Base-by-base conservation (phyloP, 2,888 invertebrate genomes). In the Tetragonisca angustula region DNA sequence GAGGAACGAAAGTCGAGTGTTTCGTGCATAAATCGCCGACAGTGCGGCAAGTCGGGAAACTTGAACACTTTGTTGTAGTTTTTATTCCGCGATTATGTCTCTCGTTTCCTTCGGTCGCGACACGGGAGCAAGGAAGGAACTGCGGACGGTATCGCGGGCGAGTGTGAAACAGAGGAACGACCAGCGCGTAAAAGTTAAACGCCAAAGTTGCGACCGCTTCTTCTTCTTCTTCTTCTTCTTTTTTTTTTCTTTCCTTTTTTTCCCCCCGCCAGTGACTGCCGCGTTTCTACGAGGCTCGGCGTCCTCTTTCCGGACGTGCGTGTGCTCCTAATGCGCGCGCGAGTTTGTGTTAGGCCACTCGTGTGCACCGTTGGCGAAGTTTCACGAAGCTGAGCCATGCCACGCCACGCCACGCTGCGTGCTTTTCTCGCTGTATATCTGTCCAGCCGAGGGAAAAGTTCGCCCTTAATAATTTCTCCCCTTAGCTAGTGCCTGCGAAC, bases 141-240 rank as follows among this genome's bases (percentile, higher is more conserved):
- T 43, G 43, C 9, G 43, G 27, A 19, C 24, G 4, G 15, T 11
- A 11, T 21, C 68, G 64, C 56, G 72, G 74, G 24, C 19, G 61
- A 59, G 56, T 65, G 64, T 50, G 73, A 61, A 68, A 67, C 50
- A 54, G 50, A 68, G 49, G 24, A 68, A 73, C 64, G 64, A 71
- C 67, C 43, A 21, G 73, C 81, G 80, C 83, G 83, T 83, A 87
- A 87, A 88, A 88, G 86, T 89, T 89, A 87, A 86, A 85, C 84
- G 84, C 72, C 79, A 21, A 85, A 89, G 76, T 85, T 83, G 84
- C 79, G 59, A 49, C 65, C 69, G 36, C 64, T 64, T 50, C 77
- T 69, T 52, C 52, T 52, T 6, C 19, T 19, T 52, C 6, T 6
- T 0, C 2, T 19, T 19, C 19, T 19, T 19, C 0, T 6, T 52